Percentiles rank a stretch among this genome's conserved stretches.
These are phyloP conservation scores for Gibbula magus DNA, from an alignment of 2,888 invertebrate species.

Conservation along the genomic window DNA sequence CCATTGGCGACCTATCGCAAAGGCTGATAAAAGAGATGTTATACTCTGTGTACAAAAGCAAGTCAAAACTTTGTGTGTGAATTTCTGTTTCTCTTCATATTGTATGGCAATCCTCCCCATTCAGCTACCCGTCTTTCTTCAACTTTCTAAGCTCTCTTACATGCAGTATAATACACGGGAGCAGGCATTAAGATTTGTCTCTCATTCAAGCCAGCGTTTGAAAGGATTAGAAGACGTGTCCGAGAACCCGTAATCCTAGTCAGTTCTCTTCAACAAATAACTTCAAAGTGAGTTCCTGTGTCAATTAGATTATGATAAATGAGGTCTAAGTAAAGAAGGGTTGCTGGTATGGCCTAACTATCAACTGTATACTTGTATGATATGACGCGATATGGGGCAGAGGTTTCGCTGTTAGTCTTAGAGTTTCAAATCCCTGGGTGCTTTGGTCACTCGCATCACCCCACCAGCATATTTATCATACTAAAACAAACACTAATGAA, in stretches of 20 bases:
- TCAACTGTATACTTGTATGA: neutral
- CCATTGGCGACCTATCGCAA: slow-evolving; percentile 13
- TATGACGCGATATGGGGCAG: neutral
- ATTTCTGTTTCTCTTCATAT: neutral
- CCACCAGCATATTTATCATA: slow-evolving; percentile 6
- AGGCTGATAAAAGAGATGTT: neutral
- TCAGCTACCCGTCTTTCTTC: neutral
- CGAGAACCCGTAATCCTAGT: neutral
- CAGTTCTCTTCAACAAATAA: neutral
- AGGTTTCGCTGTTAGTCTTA: neutral
- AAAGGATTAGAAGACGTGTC: slow-evolving; percentile 10
- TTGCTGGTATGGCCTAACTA: neutral
- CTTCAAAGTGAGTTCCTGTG: slow-evolving; percentile 11
- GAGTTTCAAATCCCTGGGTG: neutral
- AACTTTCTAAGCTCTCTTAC: neutral
- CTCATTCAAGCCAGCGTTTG: slow-evolving; percentile 2
- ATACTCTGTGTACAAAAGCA: neutral
- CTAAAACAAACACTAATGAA: slow-evolving; percentile 20
- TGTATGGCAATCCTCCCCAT: neutral
- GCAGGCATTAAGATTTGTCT: neutral
- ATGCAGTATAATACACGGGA: neutral
- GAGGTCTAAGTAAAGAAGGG: neutral
- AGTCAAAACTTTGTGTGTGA: neutral
- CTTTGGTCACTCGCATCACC: neutral
- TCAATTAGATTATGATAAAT: slow-evolving; percentile 20